phyloP scores from a whole-genome alignment of 2,797 vertebrate genomes.

The Anisognathus igniventris region DNA sequence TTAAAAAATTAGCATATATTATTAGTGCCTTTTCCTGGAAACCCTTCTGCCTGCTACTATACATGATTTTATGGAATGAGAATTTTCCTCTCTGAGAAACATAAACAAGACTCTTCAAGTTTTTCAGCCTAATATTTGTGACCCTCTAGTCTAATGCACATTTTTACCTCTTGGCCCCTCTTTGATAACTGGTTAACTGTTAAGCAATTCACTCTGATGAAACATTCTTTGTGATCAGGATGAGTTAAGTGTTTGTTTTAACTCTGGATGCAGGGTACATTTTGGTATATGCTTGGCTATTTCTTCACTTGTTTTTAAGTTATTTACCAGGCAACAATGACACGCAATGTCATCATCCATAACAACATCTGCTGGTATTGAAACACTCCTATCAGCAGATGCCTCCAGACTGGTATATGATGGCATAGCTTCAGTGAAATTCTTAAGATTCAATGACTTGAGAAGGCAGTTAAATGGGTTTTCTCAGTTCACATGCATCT shows the following conservation, averaged over 20 bases:
- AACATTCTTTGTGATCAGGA: not conserved
- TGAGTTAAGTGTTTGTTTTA: not conserved
- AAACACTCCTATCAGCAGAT: not conserved
- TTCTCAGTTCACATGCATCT: not conserved
- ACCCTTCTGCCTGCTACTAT: not conserved
- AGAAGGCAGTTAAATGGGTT: not conserved
- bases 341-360: fast-evolving
- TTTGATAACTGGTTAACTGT: not conserved
- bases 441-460: not conserved
- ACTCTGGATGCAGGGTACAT: not conserved
- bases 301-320: not conserved
- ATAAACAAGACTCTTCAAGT: not conserved
- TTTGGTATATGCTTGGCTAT: not conserved
- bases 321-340: not conserved
- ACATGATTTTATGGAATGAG: not conserved
- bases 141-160: not conserved
- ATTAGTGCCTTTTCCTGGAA: not conserved
- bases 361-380: not conserved
- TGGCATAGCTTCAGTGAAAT: not conserved
- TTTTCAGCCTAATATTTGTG: not conserved
- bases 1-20: not conserved
- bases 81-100: not conserved
- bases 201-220: not conserved
- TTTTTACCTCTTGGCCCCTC: not conserved
- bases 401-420: not conserved